A percentile compares a stretch with the other conserved stretches of the same genome.
phyloP scores from a whole-genome alignment of 2,888 invertebrate genomes.

The Archips xylosteana region DNA sequence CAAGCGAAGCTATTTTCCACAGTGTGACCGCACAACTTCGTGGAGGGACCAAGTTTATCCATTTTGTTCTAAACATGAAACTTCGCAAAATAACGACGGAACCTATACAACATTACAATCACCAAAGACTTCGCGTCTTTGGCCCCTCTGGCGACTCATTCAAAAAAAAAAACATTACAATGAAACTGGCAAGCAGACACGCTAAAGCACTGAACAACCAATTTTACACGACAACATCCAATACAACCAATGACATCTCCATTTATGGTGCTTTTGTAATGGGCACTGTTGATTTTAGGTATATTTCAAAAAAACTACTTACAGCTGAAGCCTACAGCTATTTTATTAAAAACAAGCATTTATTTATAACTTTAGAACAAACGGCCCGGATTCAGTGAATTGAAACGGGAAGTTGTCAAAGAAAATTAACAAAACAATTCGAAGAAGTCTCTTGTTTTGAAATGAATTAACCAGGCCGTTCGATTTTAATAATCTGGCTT shows the following conservation, averaged over 20 bases:
- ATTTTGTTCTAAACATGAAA: too few relatives aligned
- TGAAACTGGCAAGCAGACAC: conserved; percentile 48
- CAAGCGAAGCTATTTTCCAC: too few relatives aligned
- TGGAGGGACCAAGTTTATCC: too few relatives aligned
- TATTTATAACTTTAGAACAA: conserved; percentile 14
- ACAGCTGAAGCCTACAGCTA: conserved; percentile 41
- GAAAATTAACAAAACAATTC: not conserved
- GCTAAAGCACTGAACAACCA: conserved; percentile 48
- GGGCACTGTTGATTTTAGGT: conserved; percentile 18
- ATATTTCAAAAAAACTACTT: conserved; percentile 33
- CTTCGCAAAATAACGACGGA: too few relatives aligned
- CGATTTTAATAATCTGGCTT: conserved; percentile 13
- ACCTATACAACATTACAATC: too few relatives aligned
- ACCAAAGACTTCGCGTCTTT: too few relatives aligned
- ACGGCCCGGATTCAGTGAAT: conserved; percentile 13
- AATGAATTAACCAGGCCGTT: conserved; percentile 20
- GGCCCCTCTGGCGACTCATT: too few relatives aligned
- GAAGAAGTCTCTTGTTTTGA: not conserved
- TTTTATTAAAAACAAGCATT: conserved; percentile 37
- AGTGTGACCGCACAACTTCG: too few relatives aligned
- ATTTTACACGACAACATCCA: conserved; percentile 46
- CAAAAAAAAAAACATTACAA: too few relatives aligned
- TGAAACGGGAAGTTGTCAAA: not conserved
- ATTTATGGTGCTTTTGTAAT: conserved; percentile 37
- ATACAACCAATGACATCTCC: conserved; percentile 43